Conservation (phyloP, 2,888 invertebrate species). For the Scrobipalpa costella region DNA sequence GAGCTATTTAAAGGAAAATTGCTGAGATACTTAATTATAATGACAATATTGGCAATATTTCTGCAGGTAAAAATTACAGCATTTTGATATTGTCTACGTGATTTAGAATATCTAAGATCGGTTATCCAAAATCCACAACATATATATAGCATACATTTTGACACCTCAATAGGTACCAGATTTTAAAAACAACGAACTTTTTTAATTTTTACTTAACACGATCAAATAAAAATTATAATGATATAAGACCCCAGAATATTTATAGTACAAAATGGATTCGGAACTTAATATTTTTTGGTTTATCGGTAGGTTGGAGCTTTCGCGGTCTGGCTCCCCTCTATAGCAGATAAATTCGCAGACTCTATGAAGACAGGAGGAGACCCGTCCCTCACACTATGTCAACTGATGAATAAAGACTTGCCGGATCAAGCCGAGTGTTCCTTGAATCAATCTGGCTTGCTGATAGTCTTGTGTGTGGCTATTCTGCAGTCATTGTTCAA, state of each 20-base stretch:
- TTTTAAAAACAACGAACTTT: no score
- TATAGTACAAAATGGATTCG: no score
- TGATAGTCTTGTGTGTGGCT: constrained; percentile 32
- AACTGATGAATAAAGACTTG: neutral
- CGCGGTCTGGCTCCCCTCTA: constrained; percentile 41
- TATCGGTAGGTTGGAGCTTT: constrained; percentile 49
- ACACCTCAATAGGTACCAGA: no score
- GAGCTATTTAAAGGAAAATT: constrained; percentile 75
- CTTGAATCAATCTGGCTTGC: constrained; percentile 32
- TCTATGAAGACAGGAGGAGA: constrained; percentile 38
- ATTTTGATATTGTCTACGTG: no score
- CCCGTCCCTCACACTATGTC: constrained; percentile 36
- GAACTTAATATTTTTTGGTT: no score
- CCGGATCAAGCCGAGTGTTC: constrained; percentile 27
- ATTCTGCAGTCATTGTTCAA: constrained; percentile 37
- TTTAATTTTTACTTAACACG: no score
- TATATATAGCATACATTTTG: no score
- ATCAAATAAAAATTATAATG: no score
- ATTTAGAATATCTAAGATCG: no score
- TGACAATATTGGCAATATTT: constrained; percentile 71
- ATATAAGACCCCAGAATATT: no score
- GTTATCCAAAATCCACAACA: no score
- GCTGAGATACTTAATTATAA: constrained; percentile 73
- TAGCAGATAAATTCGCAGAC: constrained; percentile 39
- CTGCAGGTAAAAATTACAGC: constrained; percentile 62